Conservation (phyloP, 92 coral and sea anemone genomes). For the Chrysogorgia sp. region DNA sequence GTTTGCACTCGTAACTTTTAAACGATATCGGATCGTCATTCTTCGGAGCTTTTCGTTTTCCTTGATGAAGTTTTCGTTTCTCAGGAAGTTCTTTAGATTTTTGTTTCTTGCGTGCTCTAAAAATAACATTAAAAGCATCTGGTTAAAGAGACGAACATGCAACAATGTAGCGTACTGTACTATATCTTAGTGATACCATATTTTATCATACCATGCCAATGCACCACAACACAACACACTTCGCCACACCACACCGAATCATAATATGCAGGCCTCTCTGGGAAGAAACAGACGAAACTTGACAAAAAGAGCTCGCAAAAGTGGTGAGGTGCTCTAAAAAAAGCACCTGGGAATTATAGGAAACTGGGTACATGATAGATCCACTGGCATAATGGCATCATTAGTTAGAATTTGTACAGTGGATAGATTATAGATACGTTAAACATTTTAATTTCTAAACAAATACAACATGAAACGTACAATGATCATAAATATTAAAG, state of each 20-base stretch:
- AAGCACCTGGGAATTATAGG: no score
- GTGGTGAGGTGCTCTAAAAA: no score
- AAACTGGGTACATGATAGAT: no score
- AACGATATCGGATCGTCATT: conserved; percentile 38
- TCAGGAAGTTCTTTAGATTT: conserved; percentile 63
- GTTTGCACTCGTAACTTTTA: conserved; percentile 79
- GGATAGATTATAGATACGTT: no score
- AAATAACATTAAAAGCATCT: not conserved
- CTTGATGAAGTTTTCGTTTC: conserved; percentile 85
- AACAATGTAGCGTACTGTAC: not conserved
- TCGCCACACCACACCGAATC: no score
- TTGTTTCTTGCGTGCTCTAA: conserved; percentile 74
- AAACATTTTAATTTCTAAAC: no score
- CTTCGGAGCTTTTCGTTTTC: conserved; percentile 59
- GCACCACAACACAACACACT: not conserved
- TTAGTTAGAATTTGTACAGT: no score
- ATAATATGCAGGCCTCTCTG: not conserved
- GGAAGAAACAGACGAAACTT: no score
- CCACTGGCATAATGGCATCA: no score
- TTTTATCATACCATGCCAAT: not conserved
- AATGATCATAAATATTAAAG: no score
- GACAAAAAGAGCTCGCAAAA: no score
- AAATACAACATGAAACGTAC: no score
- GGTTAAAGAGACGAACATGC: not conserved
- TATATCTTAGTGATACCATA: not conserved